A percentile compares a stretch with the other conserved stretches of the same genome.
phyloP scores from a whole-genome alignment of 1,140 invertebrate species.

The Bombus soroeensis region DNA sequence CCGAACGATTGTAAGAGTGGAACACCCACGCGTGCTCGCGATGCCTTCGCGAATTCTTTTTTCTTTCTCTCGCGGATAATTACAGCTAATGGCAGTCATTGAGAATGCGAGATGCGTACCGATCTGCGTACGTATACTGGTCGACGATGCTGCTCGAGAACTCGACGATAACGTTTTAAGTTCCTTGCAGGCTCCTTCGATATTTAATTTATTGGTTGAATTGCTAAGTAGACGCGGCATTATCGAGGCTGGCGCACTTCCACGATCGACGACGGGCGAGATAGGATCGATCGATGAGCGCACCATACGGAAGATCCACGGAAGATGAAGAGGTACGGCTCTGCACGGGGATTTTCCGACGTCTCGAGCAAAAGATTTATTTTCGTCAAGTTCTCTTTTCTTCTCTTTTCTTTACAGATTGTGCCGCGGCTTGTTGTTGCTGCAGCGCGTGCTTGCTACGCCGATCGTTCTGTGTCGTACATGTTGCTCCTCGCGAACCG shows the following conservation, averaged over 20 bases:
- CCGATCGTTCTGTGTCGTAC: background rate
- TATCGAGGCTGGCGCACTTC: slow-evolving; percentile 53
- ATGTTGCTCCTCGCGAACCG: background rate
- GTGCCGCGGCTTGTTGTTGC: background rate
- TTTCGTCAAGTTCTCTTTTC: background rate
- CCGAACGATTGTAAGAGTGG: slow-evolving; percentile 46
- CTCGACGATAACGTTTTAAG: slow-evolving; percentile 17
- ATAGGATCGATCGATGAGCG: slow-evolving; percentile 35
- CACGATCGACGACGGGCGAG: slow-evolving; percentile 49
- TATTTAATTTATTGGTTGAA: slow-evolving; percentile 72
- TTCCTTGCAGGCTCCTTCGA: slow-evolving; percentile 45
- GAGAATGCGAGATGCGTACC: slow-evolving; percentile 66
- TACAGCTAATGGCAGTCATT: slow-evolving; percentile 77
- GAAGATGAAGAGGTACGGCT: slow-evolving; percentile 40
- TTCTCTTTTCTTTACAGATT: background rate
- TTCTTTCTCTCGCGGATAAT: slow-evolving; percentile 67
- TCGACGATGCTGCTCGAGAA: background rate
- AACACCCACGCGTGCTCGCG: slow-evolving; percentile 75
- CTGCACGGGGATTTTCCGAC: slow-evolving; percentile 42
- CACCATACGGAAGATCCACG: slow-evolving; percentile 34
- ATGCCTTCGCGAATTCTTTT: slow-evolving; percentile 50
- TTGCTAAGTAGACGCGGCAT: slow-evolving; percentile 56
- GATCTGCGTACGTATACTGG: slow-evolving; percentile 20
- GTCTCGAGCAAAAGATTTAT: slow-evolving; percentile 32
- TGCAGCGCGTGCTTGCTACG: background rate